Evolutionary conservation across 1,140 invertebrate genomes (phyloP).

Genomic region (Papilio xuthus): DNA sequence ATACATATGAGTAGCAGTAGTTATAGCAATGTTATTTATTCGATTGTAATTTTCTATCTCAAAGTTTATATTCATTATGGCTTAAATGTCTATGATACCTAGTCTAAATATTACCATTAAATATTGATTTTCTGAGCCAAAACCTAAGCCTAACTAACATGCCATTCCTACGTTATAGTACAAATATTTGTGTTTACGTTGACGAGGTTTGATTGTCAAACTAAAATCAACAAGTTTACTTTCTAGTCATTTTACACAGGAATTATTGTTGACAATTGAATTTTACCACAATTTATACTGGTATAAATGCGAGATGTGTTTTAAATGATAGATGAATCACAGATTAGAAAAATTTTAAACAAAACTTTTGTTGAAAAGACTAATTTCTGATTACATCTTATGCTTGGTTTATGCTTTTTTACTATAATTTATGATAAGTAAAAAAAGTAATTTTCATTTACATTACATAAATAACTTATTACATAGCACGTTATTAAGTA

Average conservation of each 20-base stretch:
- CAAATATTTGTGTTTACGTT: constrained; percentile 19
- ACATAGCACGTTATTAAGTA: neutral
- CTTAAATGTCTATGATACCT: neutral
- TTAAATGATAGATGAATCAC: too few species aligned
- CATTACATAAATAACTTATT: neutral
- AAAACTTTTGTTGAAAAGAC: too few species aligned
- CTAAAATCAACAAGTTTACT: constrained; percentile 19
- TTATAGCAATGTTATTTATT: too few species aligned
- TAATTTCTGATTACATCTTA: too few species aligned
- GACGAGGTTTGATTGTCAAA: constrained; percentile 16
- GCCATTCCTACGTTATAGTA: neutral
- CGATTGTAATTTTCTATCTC: too few species aligned
- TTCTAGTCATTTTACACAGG: neutral
- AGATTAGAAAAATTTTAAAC: too few species aligned
- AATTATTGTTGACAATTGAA: neutral
- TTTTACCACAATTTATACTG: neutral
- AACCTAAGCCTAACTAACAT: constrained; percentile 12
- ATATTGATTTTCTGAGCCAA: neutral
- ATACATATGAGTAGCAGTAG: too few species aligned
- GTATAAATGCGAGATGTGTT: neutral
- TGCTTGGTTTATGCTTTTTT: too few species aligned
- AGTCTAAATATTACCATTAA: neutral
- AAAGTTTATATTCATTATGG: too few species aligned
- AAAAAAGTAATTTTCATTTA: too few species aligned
- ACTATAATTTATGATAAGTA: too few species aligned